A percentile compares a stretch with the other conserved stretches of the same genome.
These are phyloP conservation scores for Cyprinus carpio DNA, from an alignment of 2,113 vertebrate species.

Conservation along the genomic window DNA sequence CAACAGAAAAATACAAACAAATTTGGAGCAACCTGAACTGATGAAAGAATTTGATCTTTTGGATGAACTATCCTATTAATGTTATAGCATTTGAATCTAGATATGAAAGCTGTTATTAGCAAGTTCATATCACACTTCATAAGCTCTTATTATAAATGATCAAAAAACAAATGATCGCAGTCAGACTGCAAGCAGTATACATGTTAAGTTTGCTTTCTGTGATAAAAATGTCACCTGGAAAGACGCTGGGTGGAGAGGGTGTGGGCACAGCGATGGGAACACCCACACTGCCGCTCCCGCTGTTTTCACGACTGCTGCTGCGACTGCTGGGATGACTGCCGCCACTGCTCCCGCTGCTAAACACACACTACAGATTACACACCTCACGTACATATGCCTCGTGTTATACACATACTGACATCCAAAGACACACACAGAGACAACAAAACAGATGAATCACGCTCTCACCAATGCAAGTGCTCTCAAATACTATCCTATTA, in stretches of 20 bases:
- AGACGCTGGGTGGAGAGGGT: constrained; percentile 90
- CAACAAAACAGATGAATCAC: too few species aligned
- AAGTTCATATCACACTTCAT: not conserved
- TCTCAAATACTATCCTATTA: too few species aligned
- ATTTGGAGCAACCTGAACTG: too few species aligned
- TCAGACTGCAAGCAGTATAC: not conserved
- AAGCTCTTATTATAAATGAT: not conserved
- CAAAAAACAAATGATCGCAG: not conserved
- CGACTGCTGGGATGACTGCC: constrained; percentile 90
- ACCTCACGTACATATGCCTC: too few species aligned
- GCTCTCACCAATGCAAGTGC: too few species aligned
- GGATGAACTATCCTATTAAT: not conserved
- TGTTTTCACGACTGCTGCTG: constrained; percentile 97
- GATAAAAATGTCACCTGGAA: constrained; percentile 83
- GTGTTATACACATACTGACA: too few species aligned
- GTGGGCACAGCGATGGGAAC: constrained; percentile 92
- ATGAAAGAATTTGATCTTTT: too few species aligned
- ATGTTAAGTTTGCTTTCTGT: not conserved
- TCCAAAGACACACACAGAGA: too few species aligned
- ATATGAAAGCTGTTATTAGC: not conserved
- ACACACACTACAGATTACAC: constrained; percentile 33
- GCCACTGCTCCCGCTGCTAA: constrained; percentile 90
- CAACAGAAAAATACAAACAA: too few species aligned
- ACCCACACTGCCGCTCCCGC: constrained; percentile 90
- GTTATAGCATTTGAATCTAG: not conserved